Conservation (phyloP, 2,888 invertebrate genomes). For the Tupiocoris notatus region DNA sequence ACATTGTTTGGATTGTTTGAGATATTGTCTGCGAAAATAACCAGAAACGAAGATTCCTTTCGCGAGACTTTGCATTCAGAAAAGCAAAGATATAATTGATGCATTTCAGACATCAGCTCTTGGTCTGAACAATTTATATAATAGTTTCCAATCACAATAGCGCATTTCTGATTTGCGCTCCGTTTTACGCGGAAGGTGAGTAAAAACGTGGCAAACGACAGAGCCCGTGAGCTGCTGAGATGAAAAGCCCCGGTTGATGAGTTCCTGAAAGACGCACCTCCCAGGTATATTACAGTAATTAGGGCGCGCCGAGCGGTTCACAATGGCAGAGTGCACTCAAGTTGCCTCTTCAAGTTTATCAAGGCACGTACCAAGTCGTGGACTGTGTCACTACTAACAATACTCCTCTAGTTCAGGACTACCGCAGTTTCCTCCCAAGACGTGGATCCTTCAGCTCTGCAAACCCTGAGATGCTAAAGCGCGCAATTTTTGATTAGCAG, state of each 20-base stretch:
- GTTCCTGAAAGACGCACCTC: slow-evolving; percentile 32
- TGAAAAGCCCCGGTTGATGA: slow-evolving; percentile 18
- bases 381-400: background rate
- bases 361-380: background rate
- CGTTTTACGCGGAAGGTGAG: background rate
- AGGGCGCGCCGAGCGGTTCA: slow-evolving; percentile 19
- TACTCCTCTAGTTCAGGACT: background rate
- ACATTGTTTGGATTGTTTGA: no score
- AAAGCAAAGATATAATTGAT: no score
- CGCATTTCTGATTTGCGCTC: background rate
- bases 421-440: background rate
- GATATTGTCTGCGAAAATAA: no score
- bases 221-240: background rate
- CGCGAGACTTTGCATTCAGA: no score
- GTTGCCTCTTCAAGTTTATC: background rate
- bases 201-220: background rate
- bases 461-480: background rate
- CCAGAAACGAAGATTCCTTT: no score
- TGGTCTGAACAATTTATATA: no score
- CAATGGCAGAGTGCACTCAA: slow-evolving; percentile 40
- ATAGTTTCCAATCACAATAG: no score
- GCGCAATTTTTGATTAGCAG: background rate
- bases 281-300: slow-evolving; percentile 38
- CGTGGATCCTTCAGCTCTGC: background rate
- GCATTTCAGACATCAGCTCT: no score